Conservation (phyloP, 2,113 vertebrate genomes). For the Podarcis raffonei region DNA sequence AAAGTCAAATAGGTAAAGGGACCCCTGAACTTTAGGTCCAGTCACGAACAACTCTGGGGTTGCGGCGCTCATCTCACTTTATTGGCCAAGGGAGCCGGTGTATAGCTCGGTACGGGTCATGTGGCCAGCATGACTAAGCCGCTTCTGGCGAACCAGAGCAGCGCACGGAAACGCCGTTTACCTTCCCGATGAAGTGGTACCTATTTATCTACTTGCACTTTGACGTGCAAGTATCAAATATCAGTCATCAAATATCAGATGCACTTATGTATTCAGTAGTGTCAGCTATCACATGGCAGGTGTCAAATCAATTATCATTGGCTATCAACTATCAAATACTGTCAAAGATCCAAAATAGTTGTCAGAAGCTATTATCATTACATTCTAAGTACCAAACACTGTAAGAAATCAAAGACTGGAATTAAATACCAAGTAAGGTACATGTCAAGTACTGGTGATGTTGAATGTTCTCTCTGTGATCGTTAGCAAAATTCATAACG, state of each 20-base stretch:
- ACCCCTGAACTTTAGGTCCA: too few relatives aligned
- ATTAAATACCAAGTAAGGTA: not conserved
- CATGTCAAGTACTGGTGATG: not conserved
- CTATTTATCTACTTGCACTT: too few relatives aligned
- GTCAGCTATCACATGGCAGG: not conserved
- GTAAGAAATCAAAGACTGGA: not conserved
- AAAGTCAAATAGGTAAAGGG: not conserved
- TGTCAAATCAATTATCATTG: not conserved
- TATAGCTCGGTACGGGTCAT: too few relatives aligned
- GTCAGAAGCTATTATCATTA: constrained; percentile 6
- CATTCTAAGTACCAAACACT: constrained; percentile 3
- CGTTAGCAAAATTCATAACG: not conserved
- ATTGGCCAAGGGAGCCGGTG: too few relatives aligned
- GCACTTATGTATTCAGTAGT: not conserved
- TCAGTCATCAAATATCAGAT: not conserved
- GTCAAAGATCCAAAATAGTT: not conserved
- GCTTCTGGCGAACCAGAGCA: too few relatives aligned
- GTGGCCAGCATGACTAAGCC: too few relatives aligned
- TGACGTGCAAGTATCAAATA: not conserved
- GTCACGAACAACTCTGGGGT: too few relatives aligned
- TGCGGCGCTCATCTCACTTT: too few relatives aligned
- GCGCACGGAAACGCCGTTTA: too few relatives aligned
- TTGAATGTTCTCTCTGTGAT: not conserved
- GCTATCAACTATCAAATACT: not conserved
- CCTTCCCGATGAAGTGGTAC: too few relatives aligned